phyloP scores from a whole-genome alignment of 2,113 vertebrate species.

The Oncorhynchus tshawytscha region DNA sequence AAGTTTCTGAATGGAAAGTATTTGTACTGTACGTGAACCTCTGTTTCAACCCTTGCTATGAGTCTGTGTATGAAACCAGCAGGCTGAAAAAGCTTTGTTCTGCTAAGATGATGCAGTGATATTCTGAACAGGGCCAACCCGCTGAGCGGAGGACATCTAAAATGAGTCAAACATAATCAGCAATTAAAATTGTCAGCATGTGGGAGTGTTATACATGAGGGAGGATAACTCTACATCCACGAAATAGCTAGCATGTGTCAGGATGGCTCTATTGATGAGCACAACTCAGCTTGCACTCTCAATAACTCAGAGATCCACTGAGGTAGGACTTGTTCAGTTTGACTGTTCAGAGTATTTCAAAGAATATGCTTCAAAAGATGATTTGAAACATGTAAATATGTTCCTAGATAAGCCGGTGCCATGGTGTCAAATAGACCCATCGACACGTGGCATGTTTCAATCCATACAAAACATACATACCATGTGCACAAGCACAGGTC shows the following conservation, averaged over 20 bases:
- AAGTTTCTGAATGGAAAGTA: neutral
- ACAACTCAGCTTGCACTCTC: constrained; percentile 7
- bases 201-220: constrained; percentile 51
- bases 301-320: neutral
- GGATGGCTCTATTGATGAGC: constrained; percentile 40
- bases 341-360: too few relatives aligned
- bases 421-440: too few relatives aligned
- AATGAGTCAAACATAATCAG: constrained; percentile 50
- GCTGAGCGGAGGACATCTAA: constrained; percentile 42
- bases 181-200: constrained; percentile 57
- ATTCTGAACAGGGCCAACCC: constrained; percentile 13
- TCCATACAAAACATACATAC: too few relatives aligned
- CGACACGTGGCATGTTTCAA: too few relatives aligned
- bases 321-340: neutral
- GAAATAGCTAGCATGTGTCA: constrained; percentile 34
- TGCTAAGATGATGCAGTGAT: constrained; percentile 14
- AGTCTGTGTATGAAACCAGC: constrained; percentile 3
- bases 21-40: constrained; percentile 8
- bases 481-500: too few relatives aligned
- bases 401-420: too few relatives aligned
- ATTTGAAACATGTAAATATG: too few relatives aligned
- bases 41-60: constrained; percentile 22
- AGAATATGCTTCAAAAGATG: too few relatives aligned
- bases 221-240: constrained; percentile 52
- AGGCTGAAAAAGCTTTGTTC: constrained; percentile 15